Percentiles rank a stretch among this genome's conserved stretches.
Conservation (phyloP, 1,140 invertebrate genomes). For the Pristionchus pacificus region DNA sequence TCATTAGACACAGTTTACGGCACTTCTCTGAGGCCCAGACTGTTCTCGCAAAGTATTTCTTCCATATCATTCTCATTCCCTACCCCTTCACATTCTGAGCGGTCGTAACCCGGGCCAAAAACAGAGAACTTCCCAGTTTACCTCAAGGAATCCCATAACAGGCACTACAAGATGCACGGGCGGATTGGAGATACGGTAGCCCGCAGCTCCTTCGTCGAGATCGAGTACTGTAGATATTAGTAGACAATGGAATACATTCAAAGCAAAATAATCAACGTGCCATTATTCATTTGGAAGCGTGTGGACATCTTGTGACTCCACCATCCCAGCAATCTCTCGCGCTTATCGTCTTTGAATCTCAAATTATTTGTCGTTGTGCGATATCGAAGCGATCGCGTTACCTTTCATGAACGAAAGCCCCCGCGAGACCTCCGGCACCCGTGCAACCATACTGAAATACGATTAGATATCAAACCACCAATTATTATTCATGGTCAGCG, state of each 20-base stretch:
- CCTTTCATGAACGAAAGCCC: constrained; percentile 62
- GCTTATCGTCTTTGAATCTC: constrained; percentile 48
- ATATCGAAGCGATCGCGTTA: constrained; percentile 4
- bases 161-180: constrained; percentile 62
- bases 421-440: constrained; percentile 65
- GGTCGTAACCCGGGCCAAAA: not conserved
- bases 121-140: constrained; percentile 9
- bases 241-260: constrained; percentile 12
- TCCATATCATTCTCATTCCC: too few relatives aligned
- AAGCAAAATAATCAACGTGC: constrained; percentile 45
- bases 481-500: too few relatives aligned
- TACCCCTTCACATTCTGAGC: too few relatives aligned
- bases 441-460: constrained; percentile 64
- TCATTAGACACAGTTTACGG: too few relatives aligned
- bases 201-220: constrained; percentile 59
- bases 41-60: too few relatives aligned
- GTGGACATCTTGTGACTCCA: constrained; percentile 61
- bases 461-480: too few relatives aligned
- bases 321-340: constrained; percentile 59
- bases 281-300: constrained; percentile 62
- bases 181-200: constrained; percentile 65
- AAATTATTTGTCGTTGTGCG: not conserved
- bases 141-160: constrained; percentile 58
- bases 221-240: constrained; percentile 58
- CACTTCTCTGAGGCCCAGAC: too few relatives aligned